Conservation (phyloP, 2,113 vertebrate genomes). For the Gallinago paraguaiae region DNA sequence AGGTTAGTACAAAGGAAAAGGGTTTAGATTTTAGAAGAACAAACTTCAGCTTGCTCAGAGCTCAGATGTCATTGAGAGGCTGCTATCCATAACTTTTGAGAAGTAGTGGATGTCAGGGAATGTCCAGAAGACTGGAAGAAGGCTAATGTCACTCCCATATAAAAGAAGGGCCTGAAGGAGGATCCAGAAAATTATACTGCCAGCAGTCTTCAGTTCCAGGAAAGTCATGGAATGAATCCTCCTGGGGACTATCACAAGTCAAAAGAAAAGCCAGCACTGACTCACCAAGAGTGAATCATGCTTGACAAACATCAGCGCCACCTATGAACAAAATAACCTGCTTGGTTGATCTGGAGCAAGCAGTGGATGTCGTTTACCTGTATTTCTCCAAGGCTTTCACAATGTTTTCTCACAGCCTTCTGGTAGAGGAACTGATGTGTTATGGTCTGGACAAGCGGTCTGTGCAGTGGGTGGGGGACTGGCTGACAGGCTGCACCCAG, state of each 20-base stretch:
- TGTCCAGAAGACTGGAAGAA: neutral
- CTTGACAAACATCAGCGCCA: neutral
- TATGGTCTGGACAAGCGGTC: neutral
- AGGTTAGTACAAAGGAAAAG: neutral
- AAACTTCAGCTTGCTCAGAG: neutral
- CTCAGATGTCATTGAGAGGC: neutral
- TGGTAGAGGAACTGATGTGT: neutral
- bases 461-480: neutral
- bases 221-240: neutral
- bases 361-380: neutral
- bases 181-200: neutral
- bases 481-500: neutral
- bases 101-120: neutral
- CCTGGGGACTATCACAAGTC: neutral
- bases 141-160: neutral
- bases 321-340: neutral
- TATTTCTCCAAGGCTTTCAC: neutral
- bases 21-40: neutral
- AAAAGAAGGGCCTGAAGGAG: neutral
- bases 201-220: neutral
- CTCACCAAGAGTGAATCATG: neutral
- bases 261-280: neutral
- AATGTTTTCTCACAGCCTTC: neutral
- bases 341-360: neutral
- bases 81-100: neutral